A percentile compares a stretch with the other conserved stretches of the same genome.
These are phyloP conservation scores for Tenualosa ilisha DNA, from an alignment of 2,797 vertebrate genomes.

Conservation along the genomic window DNA sequence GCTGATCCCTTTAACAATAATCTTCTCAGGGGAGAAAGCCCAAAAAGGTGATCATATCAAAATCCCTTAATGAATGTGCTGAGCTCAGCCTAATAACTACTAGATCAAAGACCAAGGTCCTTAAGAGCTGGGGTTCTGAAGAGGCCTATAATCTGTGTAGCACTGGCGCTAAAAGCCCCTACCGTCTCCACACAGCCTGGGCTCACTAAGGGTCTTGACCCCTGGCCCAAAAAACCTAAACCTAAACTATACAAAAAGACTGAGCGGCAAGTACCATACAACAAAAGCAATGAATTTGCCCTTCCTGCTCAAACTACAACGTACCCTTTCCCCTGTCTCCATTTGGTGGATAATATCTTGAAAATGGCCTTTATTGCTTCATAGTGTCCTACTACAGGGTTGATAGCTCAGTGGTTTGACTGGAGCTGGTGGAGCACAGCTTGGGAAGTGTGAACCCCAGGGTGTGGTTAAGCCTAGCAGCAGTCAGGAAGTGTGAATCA, in stretches of 20 bases:
- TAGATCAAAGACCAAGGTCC: not conserved
- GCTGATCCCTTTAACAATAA: not conserved
- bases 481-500: constrained; percentile 21
- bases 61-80: not conserved
- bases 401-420: not conserved
- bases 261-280: not conserved
- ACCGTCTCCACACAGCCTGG: not conserved
- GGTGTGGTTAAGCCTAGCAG: constrained; percentile 19
- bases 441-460: not conserved
- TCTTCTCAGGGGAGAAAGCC: not conserved
- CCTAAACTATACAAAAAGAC: not conserved
- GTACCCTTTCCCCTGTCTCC: too few species aligned
- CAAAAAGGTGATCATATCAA: not conserved
- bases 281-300: not conserved
- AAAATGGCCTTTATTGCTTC: not conserved
- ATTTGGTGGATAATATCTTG: not conserved
- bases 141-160: too few species aligned
- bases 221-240: not conserved
- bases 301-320: not conserved
- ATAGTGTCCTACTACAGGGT: not conserved
- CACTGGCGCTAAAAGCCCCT: too few species aligned
- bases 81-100: not conserved
- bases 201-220: not conserved
- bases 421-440: not conserved
- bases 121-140: not conserved